Evolutionary conservation across 2,888 invertebrate genomes (phyloP), one percentile per base, ranked within the genome.

Genomic region (Notodonta ziczac): DNA sequence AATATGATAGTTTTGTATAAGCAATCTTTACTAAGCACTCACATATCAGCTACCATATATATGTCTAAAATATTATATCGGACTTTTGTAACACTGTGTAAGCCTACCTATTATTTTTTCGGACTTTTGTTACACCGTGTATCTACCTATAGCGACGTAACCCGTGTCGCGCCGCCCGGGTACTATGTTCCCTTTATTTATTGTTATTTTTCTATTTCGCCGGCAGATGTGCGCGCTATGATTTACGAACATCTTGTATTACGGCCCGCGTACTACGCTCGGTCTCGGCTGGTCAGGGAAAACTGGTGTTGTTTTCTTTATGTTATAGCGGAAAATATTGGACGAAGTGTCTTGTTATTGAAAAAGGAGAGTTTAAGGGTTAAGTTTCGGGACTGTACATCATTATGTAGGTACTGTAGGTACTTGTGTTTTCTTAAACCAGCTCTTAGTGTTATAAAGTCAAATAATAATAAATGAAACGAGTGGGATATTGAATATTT

Each of bases 161-260:
- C 66, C 72, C 73, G 72, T 72, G 69, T 78, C 39, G 8, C n/a
- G 14, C 54, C 54, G 54, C 74, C 65, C 73, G 64, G 74, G 72
- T 72, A 75, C 76, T 76, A 77, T 81, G 83, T 85, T 85, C 82
- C 85, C 83, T 85, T 86, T 92, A 93, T 93, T 93, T 93, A 93
- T 93, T 93, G 93, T 93, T 93, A 93, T 93, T 93, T 93, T 93
- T 93, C 93, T 93, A 93, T 93, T 93, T 93, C 85, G 88, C 82
- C 88, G 89, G 93, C 93, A 93, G 93, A 93, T 93, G 93, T 92
- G 89, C 89, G 77, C 74, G 73, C 63, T 71, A 84, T 93, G 93
- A 93, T 93, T 93, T 93, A 93, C 93, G 86, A 82, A 73, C 80
- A 77, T 77, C 82, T 79, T 77, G 90, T 92, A 92, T 93, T 93